Percentiles rank a stretch among this genome's conserved stretches.
Evolutionary conservation across 1,140 invertebrate genomes (phyloP).

Genomic region (Zaprionus kolodkinae): DNA sequence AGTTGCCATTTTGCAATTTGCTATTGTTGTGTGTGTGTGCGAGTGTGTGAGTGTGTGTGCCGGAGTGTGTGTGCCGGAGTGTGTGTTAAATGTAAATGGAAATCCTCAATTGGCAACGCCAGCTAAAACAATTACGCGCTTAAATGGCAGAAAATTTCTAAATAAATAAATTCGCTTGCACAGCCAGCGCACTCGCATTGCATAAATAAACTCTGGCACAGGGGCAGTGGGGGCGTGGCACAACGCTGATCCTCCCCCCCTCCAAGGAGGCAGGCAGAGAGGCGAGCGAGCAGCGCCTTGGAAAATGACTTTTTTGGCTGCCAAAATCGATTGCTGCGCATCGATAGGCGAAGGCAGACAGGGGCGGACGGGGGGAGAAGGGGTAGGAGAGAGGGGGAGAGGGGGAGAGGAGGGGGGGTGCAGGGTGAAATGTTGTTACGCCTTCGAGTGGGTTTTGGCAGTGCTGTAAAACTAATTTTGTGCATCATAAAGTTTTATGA

Average conservation of each 20-base stretch:
- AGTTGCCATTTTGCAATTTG: constrained; percentile 22
- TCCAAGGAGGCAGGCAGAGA: not conserved
- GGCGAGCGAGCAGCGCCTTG: not conserved
- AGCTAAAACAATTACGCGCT: constrained; percentile 73
- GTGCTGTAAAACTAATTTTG: constrained; percentile 80
- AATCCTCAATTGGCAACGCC: constrained; percentile 57
- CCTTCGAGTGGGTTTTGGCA: constrained; percentile 42
- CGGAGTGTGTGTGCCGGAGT: constrained; percentile 1
- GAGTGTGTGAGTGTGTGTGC: not conserved
- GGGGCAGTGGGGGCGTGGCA: not conserved
- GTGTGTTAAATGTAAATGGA: constrained; percentile 61
- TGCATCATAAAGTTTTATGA: constrained; percentile 79
- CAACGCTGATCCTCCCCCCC: not conserved
- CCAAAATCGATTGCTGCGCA: constrained; percentile 41
- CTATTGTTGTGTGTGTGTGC: not conserved
- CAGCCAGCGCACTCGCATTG: constrained; percentile 22
- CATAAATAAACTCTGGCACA: constrained; percentile 36
- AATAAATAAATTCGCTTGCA: constrained; percentile 65
- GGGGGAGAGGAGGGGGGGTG: not conserved
- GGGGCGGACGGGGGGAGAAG: not conserved
- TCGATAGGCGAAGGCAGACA: constrained; percentile 17
- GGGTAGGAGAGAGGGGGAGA: not conserved
- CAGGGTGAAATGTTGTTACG: constrained; percentile 11
- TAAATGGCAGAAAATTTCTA: constrained; percentile 78
- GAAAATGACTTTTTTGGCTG: constrained; percentile 19